These are phyloP conservation scores for Nemurella pictetii DNA, from an alignment of 2,888 invertebrate genomes.

Conservation along the genomic window DNA sequence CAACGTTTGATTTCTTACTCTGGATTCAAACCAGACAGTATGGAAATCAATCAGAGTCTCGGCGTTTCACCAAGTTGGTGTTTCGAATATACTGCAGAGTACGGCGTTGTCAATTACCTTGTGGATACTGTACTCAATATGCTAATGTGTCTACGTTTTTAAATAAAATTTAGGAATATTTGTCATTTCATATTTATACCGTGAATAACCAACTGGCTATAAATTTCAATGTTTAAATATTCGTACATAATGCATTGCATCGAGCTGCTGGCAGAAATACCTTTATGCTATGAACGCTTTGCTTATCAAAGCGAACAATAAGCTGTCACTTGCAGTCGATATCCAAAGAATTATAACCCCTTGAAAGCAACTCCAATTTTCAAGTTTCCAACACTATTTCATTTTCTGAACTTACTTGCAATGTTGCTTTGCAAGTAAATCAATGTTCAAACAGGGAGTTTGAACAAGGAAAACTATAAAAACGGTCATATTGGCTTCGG, in stretches of 20 bases:
- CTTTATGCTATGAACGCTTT: neutral
- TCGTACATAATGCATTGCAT: neutral
- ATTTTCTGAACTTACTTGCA: neutral
- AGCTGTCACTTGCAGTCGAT: neutral
- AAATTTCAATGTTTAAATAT: neutral
- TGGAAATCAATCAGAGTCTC: neutral
- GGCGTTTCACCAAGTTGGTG: neutral
- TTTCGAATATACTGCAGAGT: neutral
- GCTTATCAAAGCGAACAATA: neutral
- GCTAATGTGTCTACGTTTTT: too few relatives aligned
- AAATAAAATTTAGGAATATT: too few relatives aligned
- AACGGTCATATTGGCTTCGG: too few relatives aligned
- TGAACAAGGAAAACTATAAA: too few relatives aligned
- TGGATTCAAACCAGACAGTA: too few relatives aligned
- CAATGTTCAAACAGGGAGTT: too few relatives aligned
- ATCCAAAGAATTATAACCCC: neutral
- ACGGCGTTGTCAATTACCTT: too few relatives aligned
- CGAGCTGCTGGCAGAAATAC: neutral
- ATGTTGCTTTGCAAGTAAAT: neutral
- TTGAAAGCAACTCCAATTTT: neutral
- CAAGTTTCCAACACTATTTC: neutral
- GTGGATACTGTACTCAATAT: too few relatives aligned
- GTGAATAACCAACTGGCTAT: too few relatives aligned
- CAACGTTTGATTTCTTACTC: neutral
- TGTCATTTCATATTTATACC: too few relatives aligned